Conservation (phyloP, 2,888 invertebrate genomes). For the Drosophila phalerata region DNA sequence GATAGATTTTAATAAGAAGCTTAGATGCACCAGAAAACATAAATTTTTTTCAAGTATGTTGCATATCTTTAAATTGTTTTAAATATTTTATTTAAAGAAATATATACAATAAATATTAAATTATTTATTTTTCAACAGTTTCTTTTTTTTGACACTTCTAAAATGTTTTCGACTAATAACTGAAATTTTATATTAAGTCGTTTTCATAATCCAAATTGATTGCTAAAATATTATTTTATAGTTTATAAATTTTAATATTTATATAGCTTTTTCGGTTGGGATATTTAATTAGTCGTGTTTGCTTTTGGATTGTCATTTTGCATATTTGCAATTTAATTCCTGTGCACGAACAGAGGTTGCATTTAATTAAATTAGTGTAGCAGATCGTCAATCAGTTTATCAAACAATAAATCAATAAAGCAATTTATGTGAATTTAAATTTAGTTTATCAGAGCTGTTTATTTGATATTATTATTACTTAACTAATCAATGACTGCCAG, state of each 20-base stretch:
- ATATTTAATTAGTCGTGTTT: constrained; percentile 3
- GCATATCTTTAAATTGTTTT: no score
- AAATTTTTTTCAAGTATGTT: no score
- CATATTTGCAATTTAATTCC: neutral
- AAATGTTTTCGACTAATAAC: no score
- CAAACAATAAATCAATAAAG: constrained; percentile 29
- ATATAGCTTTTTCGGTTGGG: neutral
- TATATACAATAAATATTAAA: no score
- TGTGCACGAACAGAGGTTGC: constrained; percentile 6
- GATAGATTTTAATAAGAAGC: no score
- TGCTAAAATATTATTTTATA: neutral
- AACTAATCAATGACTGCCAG: constrained; percentile 3
- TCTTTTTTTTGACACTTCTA: no score
- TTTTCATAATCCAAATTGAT: no score
- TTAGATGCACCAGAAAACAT: no score
- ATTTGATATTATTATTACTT: constrained; percentile 30
- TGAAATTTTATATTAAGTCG: no score
- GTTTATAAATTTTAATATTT: neutral
- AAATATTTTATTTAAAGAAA: no score
- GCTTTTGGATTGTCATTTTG: neutral
- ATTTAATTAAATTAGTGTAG: constrained; percentile 53
- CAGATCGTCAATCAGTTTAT: constrained; percentile 26
- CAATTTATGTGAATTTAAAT: constrained; percentile 43
- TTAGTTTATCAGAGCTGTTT: constrained; percentile 50
- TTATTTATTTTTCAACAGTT: no score